These are phyloP conservation scores for Dendrolimus houi DNA, from an alignment of 2,888 invertebrate genomes.

Conservation along the genomic window DNA sequence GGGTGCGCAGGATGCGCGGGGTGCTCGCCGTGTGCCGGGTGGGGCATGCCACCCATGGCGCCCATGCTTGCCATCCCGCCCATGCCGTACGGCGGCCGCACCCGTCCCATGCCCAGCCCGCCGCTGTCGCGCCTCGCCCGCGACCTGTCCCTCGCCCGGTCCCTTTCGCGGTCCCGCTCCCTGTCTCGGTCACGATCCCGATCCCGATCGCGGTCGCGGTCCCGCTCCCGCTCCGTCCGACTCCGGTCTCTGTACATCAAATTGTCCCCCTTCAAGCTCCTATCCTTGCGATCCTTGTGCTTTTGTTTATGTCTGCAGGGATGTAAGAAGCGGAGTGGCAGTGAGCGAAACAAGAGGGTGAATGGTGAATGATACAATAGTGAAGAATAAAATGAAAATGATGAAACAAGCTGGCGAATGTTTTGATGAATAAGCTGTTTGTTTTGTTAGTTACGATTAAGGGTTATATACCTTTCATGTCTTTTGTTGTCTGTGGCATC, in stretches of 20 bases:
- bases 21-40: conserved; percentile 34
- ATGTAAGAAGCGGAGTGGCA: conserved; percentile 64
- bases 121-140: conserved; percentile 67
- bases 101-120: conserved; percentile 34
- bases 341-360: conserved; percentile 38
- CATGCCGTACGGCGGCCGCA: conserved; percentile 38
- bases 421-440: conserved; percentile 11
- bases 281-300: conserved; percentile 68
- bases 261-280: conserved; percentile 68
- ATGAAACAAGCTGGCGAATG: conserved; percentile 5
- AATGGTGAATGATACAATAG: conserved; percentile 25
- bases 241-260: conserved; percentile 71
- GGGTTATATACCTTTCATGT: conserved; percentile 51
- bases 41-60: conserved; percentile 29
- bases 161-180: conserved; percentile 72
- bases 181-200: conserved; percentile 74
- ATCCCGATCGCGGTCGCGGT: conserved; percentile 77
- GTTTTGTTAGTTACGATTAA: conserved; percentile 10
- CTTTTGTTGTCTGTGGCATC: conserved; percentile 67
- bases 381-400: conserved; percentile 8
- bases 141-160: conserved; percentile 71
- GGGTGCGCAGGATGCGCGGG: conserved; percentile 26
- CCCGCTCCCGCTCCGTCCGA: conserved; percentile 64
- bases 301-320: conserved; percentile 70
- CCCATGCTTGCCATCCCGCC: conserved; percentile 22